phyloP scores from a whole-genome alignment of 1,140 invertebrate genomes.

The Dendroctonus valens region DNA sequence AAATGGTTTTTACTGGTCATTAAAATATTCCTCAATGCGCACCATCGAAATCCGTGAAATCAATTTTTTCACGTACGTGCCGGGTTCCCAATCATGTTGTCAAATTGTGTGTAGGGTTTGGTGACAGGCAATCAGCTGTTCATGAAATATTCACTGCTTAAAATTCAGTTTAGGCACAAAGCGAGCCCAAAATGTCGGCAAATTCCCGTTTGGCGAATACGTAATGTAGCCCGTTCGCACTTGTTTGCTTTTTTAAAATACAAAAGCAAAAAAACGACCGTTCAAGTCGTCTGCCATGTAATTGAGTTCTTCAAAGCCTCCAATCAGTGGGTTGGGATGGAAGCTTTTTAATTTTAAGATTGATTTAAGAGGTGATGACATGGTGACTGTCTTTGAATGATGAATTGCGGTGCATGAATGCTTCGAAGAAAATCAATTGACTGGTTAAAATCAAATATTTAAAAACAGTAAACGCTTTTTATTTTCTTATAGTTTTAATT shows the following conservation, averaged over 20 bases:
- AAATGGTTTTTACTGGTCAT: not conserved
- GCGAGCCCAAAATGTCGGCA: slow-evolving; percentile 34
- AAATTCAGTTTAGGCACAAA: slow-evolving; percentile 41
- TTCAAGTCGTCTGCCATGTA: slow-evolving; percentile 16
- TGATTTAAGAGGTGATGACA: not conserved
- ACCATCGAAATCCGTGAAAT: no score
- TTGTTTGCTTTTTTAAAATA: slow-evolving; percentile 22
- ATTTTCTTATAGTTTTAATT: not conserved
- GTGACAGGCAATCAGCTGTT: slow-evolving; percentile 39
- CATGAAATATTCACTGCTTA: slow-evolving; percentile 43
- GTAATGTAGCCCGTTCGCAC: slow-evolving; percentile 27
- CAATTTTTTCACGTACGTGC: slow-evolving; percentile 33
- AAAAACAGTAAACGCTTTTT: not conserved
- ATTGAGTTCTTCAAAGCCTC: slow-evolving; percentile 22
- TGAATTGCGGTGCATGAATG: not conserved
- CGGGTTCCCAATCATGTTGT: slow-evolving; percentile 41
- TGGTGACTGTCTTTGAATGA: not conserved
- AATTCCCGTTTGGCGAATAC: slow-evolving; percentile 37
- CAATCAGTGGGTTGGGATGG: slow-evolving; percentile 5
- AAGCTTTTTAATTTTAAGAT: not conserved
- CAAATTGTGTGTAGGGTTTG: slow-evolving; percentile 40
- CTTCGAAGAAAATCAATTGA: not conserved
- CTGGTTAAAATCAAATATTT: not conserved
- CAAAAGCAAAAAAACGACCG: slow-evolving; percentile 5
- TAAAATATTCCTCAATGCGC: not conserved